phyloP scores from a whole-genome alignment of 2,797 vertebrate species.

The Podarcis lilfordi region DNA sequence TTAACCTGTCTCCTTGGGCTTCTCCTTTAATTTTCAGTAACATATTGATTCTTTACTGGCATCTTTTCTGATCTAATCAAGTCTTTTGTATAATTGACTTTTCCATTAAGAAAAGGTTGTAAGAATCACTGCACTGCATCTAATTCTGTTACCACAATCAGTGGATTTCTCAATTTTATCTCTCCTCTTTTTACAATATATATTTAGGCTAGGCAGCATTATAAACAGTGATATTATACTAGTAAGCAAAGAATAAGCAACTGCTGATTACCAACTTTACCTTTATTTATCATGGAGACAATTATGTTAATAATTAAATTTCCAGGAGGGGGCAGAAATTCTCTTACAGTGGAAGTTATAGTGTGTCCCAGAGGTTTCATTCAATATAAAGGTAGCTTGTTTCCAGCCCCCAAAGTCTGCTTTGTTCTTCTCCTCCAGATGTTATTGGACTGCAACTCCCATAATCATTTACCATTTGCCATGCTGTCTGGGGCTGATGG shows the following conservation, averaged over 20 bases:
- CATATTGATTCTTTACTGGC: not conserved
- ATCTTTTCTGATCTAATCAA: not conserved
- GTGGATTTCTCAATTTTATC: not conserved
- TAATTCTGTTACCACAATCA: not conserved
- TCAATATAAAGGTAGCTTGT: not conserved
- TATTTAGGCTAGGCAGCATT: not conserved
- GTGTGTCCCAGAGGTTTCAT: not conserved
- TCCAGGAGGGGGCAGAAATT: not conserved
- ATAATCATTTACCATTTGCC: not conserved
- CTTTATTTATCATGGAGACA: not conserved
- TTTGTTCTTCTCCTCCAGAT: not conserved
- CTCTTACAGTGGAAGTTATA: not conserved
- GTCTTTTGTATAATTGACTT: not conserved
- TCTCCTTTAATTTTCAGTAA: not conserved
- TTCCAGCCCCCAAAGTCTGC: not conserved
- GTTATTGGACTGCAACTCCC: not conserved
- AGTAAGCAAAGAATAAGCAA: not conserved
- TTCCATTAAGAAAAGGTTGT: not conserved
- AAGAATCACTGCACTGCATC: not conserved
- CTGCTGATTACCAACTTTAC: not conserved
- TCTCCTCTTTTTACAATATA: rapidly evolving
- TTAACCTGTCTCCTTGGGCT: not conserved
- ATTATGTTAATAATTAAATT: not conserved
- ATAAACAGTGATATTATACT: conserved; percentile 2
- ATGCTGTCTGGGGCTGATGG: not conserved